Base-by-base conservation (phyloP, 2,888 invertebrate species). In the Drosophila subsilvestris region DNA sequence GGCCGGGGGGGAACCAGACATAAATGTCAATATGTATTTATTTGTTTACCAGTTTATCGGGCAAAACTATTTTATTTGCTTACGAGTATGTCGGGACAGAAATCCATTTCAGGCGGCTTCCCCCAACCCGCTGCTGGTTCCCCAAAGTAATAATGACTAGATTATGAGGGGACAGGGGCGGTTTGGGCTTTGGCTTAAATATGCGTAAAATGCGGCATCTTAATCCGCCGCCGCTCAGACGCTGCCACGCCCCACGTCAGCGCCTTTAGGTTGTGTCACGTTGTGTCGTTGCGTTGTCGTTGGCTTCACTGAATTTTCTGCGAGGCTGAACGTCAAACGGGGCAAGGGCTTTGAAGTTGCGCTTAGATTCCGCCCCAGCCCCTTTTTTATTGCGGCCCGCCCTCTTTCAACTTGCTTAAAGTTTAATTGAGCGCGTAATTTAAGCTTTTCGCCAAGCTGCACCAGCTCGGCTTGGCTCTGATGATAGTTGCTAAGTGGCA, bases 401-500 rank as follows among this genome's bases (percentile, higher is more conserved):
- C 54, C 55, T 62, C 69, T 56, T 27, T 51, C 69, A 66, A 83
- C 70, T 88, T 88, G 68, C 77, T 79, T 75, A 82, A 83, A 88
- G 82, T 83, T 83, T 86, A 88, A 83, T 83, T 83, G 82, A 86
- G 86, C 86, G 86, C 67, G 71, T 88, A 82, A 83, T 88, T 83
- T 88, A 86, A 88, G 82, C 88, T 81, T 74, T 82, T 86, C 55
- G 74, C 82, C 79, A 70, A 79, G 76, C 85, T 67, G 71, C 75
- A 14, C 51, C 14, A 37, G 32, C 32, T 32, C 32, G 12, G 25
- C 29, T 29, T 8, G 25, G 20, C 37, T 47, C 47, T 67, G 53
- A 66, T 67, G 68, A 49, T 84, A 86, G 83, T 80, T 79, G 77
- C 83, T 82, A 86, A 80, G 80, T 83, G 75, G 72, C 81, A 61